Base-by-base conservation (phyloP, 30 jellyfish, hydroid and myxozoan species). In the Aurelia sp. region DNA sequence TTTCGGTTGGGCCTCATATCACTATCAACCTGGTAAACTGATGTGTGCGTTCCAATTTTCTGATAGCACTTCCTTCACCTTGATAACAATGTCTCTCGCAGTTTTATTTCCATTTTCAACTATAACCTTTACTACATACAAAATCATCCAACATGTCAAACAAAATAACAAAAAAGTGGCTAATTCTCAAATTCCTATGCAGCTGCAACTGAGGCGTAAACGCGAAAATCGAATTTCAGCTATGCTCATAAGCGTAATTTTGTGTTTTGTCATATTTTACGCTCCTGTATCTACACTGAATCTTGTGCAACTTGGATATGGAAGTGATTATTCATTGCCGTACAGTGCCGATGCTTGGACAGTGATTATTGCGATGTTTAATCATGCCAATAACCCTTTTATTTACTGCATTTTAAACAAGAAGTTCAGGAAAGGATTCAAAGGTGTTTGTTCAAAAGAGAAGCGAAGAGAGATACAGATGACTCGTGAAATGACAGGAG, bases 1-100 rank as follows among this genome's bases (percentile, higher is more conserved):
- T 7, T 27, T 86, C n/a, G 96, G 96, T 63, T 86, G 96, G 96
- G 66, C 96, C 3, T 74, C 37, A 11, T 86, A 86, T 79, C 63
- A 76, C 41, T 86, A 74, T 65, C 87, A 80, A 27, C 90, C 80
- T 21, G 96, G 96, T n/a, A 74, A 74, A 63, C 80, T 86, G 19
- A 74, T 86, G 86, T 86, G 96, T 71, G 66, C 96, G 23, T 79
- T 86, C 80, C 81, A 52, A 21, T 86, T 86, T 64, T 72, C 87
- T 10, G 48, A 58, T 33, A 70, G 78, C n/a, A 21, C 47, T 20
- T 86, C 96, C 62, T 86, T 59, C 76, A 37, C 90, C 5, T 11
- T 76, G 73, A 50, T 71, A 44, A 37, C 64, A 6, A 63, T 66
- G 65, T 5, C 63, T 9, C 2, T 59, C 3, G 87, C 65, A 20